phyloP scores from a whole-genome alignment of 2,113 vertebrate species.

The Festucalex cinctus region DNA sequence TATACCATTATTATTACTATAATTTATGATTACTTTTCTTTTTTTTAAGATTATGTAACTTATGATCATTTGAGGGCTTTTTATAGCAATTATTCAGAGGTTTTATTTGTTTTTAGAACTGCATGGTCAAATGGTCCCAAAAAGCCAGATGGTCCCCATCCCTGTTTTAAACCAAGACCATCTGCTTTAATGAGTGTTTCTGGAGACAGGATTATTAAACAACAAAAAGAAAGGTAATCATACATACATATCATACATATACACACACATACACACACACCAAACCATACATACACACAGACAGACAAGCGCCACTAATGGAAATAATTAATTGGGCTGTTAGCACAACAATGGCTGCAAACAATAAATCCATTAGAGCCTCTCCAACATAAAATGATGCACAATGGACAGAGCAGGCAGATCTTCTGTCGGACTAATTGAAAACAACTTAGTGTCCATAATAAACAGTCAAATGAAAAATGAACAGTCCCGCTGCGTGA shows the following conservation, averaged over 20 bases:
- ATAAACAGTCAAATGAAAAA: not conserved
- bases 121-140: not conserved
- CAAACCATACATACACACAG: not conserved
- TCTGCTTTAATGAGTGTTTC: not conserved
- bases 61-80: not conserved
- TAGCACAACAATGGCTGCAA: constrained; percentile 13
- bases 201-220: not conserved
- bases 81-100: not conserved
- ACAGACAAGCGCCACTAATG: constrained; percentile 1
- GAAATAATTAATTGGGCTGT: constrained; percentile 12
- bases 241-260: too few species aligned
- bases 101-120: not conserved
- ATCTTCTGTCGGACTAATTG: constrained; percentile 1
- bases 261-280: not conserved
- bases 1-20: not conserved
- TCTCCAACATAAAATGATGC: not conserved
- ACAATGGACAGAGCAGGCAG: not conserved
- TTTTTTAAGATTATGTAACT: not conserved
- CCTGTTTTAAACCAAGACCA: not conserved
- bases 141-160: not conserved
- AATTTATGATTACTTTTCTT: not conserved
- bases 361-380: constrained; percentile 8
- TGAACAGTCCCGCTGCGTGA: not conserved
- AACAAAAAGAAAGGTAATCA: too few species aligned
- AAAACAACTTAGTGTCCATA: not conserved